A percentile compares a stretch with the other conserved stretches of the same genome.
These are phyloP conservation scores for Origma solitaria DNA, from an alignment of 2,113 vertebrate species.

Conservation along the genomic window DNA sequence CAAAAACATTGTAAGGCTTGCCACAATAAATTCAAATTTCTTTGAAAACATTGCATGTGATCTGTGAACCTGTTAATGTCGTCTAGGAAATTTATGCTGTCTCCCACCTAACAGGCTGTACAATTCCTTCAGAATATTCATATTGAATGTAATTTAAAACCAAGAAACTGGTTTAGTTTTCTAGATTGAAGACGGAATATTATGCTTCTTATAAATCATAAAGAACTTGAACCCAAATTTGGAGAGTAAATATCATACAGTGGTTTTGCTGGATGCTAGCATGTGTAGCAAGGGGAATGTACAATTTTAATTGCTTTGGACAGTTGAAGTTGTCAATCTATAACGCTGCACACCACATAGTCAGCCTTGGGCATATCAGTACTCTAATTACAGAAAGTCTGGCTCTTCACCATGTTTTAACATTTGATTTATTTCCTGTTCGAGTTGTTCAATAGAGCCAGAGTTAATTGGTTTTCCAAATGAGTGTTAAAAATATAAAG, in stretches of 20 bases:
- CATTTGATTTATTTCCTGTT: conserved; percentile 93
- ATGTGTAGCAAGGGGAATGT: neutral
- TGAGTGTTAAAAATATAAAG: conserved; percentile 85
- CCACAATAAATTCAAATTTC: neutral
- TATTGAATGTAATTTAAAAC: neutral
- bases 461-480: conserved; percentile 93
- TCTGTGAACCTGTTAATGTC: neutral
- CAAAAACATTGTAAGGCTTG: neutral
- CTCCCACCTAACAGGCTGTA: neutral
- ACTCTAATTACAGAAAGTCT: conserved; percentile 86
- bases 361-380: conserved; percentile 79
- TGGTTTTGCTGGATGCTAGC: conserved; percentile 17
- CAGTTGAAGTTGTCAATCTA: conserved; percentile 81
- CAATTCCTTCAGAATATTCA: neutral
- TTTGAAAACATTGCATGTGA: neutral
- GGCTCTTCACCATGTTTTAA: conserved; percentile 86
- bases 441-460: conserved; percentile 79
- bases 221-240: neutral
- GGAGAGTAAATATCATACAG: neutral
- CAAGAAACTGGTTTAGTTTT: neutral
- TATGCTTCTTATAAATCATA: neutral
- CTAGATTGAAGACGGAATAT: neutral
- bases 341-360: conserved; percentile 73
- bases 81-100: neutral
- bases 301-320: conserved; percentile 73